Conservation (phyloP, 64 coral and sea anemone species). For the Actinia equina region DNA sequence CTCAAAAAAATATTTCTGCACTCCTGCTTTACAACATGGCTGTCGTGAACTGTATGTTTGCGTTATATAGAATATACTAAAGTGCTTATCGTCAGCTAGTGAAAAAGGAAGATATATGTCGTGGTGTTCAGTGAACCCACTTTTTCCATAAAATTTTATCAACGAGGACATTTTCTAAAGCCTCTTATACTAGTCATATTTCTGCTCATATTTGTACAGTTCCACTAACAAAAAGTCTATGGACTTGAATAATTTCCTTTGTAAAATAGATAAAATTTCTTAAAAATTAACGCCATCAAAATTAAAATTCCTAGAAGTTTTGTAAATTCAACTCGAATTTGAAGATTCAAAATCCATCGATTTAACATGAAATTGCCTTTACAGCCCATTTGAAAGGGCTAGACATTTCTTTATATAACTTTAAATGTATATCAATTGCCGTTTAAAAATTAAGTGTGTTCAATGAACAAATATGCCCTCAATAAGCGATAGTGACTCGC, state of each 20-base stretch:
- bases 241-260: neutral
- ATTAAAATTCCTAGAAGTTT: neutral
- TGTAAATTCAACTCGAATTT: neutral
- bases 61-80: too few species aligned
- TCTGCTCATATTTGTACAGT: neutral
- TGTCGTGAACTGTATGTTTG: too few species aligned
- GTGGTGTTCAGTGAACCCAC: neutral
- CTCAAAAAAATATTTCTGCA: too few species aligned
- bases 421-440: neutral
- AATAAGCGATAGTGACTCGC: neutral
- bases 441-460: neutral
- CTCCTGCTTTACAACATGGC: too few species aligned
- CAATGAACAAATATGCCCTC: neutral
- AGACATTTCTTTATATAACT: neutral
- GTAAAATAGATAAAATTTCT: neutral
- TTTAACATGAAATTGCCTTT: neutral
- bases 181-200: neutral
- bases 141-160: neutral
- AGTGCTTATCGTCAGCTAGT: too few species aligned
- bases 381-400: neutral
- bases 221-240: neutral
- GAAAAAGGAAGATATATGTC: neutral
- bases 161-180: neutral
- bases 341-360: neutral
- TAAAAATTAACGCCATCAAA: neutral